These are phyloP conservation scores for Nothura maculosa DNA, from an alignment of 2,797 vertebrate genomes.

Conservation along the genomic window DNA sequence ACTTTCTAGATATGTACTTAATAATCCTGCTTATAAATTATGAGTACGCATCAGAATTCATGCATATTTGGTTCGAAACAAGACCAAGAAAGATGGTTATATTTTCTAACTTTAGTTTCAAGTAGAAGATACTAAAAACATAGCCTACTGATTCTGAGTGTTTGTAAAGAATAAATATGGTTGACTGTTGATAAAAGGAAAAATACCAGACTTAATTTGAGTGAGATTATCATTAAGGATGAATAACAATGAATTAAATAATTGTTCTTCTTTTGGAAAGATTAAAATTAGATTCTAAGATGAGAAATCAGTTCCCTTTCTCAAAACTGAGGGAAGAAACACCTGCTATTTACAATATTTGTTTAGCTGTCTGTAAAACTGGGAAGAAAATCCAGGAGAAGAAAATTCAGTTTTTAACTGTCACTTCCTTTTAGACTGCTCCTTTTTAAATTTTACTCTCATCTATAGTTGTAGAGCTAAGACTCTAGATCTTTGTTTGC, in stretches of 20 bases:
- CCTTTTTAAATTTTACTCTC: background rate
- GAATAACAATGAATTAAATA: background rate
- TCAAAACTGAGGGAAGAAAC: background rate
- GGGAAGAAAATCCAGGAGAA: background rate
- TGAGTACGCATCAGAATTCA: background rate
- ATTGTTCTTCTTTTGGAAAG: background rate
- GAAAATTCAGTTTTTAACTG: background rate
- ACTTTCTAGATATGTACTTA: background rate
- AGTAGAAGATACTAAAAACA: too few species aligned
- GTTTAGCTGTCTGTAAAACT: background rate
- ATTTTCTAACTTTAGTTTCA: background rate
- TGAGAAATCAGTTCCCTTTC: background rate
- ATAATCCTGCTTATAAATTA: background rate
- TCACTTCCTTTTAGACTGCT: background rate
- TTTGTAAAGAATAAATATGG: background rate
- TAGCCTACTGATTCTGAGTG: background rate
- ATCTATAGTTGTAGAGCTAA: background rate
- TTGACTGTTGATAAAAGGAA: background rate
- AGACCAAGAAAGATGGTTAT: background rate
- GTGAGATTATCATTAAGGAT: background rate
- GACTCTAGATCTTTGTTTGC: background rate
- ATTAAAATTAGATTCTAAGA: background rate
- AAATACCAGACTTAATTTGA: background rate
- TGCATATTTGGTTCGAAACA: background rate
- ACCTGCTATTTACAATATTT: background rate